A percentile compares a stretch with the other conserved stretches of the same genome.
phyloP scores from a whole-genome alignment of 2,797 vertebrate species.

The Acanthurus tractus region DNA sequence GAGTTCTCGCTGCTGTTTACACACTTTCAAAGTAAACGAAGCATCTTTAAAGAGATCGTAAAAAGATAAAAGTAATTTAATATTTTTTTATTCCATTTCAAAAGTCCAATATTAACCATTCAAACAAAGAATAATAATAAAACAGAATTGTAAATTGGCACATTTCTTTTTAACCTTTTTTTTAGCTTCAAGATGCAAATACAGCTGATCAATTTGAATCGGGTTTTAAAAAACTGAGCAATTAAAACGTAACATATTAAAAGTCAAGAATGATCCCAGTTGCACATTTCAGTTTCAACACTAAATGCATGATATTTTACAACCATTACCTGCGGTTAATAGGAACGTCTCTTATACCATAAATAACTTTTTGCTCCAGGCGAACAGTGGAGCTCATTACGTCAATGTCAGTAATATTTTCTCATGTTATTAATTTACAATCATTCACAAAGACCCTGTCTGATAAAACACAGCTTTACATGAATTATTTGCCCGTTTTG shows the following conservation, averaged over 20 bases:
- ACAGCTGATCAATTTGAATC: background rate
- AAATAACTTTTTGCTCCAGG: background rate
- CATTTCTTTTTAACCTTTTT: background rate
- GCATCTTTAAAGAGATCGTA: background rate
- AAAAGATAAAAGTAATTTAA: background rate
- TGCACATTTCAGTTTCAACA: background rate
- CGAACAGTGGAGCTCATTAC: background rate
- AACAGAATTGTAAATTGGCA: background rate
- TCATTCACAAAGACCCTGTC: background rate
- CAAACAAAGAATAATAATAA: background rate
- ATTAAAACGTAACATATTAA: no score
- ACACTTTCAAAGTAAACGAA: no score
- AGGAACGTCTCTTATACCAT: no score
- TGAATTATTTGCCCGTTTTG: background rate
- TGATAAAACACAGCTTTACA: background rate
- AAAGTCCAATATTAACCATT: background rate
- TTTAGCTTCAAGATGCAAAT: background rate
- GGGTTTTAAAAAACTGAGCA: background rate
- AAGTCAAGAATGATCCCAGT: background rate
- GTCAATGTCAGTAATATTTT: no score
- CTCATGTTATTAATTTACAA: no score
- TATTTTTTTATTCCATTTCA: background rate
- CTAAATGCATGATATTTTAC: background rate
- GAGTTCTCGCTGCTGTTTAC: background rate
- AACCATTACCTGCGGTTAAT: background rate